phyloP scores from a whole-genome alignment of 2,888 invertebrate species.

The Cephus nigrinus region DNA sequence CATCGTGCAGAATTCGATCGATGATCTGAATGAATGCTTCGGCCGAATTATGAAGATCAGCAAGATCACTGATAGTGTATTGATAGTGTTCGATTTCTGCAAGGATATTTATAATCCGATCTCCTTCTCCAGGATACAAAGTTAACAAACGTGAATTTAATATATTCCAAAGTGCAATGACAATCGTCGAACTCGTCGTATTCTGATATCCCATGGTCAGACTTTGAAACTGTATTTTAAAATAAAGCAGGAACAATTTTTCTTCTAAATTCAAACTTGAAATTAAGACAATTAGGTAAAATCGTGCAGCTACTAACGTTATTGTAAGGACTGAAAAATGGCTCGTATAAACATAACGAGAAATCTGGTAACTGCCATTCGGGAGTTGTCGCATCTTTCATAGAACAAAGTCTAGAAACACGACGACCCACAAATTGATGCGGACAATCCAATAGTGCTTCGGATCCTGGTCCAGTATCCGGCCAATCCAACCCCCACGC shows the following conservation, averaged over 20 bases:
- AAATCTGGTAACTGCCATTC: conserved; percentile 83
- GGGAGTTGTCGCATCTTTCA: conserved; percentile 73
- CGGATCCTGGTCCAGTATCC: conserved; percentile 79
- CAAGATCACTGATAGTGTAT: conserved; percentile 60
- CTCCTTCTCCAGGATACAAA: conserved; percentile 76
- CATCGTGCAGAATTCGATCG: conserved; percentile 75
- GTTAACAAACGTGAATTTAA: conserved; percentile 67
- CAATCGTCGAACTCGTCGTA: conserved; percentile 70
- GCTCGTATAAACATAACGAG: conserved; percentile 77
- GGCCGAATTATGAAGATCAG: conserved; percentile 70
- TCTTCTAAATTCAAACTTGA: conserved; percentile 2
- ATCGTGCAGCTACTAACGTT: conserved; percentile 67
- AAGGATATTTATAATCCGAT: conserved; percentile 71
- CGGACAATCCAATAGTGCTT: conserved; percentile 75
- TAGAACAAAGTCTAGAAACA: conserved; percentile 69
- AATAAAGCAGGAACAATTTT: conserved; percentile 3
- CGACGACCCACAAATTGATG: conserved; percentile 52
- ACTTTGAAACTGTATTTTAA: conserved; percentile 67
- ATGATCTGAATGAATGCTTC: conserved; percentile 73
- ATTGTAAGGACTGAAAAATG: conserved; percentile 73
- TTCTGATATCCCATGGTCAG: conserved; percentile 75
- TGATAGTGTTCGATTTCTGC: conserved; percentile 72
- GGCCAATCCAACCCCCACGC: conserved; percentile 74
- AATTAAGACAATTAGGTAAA: not conserved
- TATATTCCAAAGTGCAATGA: conserved; percentile 70